Base-by-base conservation (phyloP, 1,140 invertebrate species). In the Oedothorax gibbosus region DNA sequence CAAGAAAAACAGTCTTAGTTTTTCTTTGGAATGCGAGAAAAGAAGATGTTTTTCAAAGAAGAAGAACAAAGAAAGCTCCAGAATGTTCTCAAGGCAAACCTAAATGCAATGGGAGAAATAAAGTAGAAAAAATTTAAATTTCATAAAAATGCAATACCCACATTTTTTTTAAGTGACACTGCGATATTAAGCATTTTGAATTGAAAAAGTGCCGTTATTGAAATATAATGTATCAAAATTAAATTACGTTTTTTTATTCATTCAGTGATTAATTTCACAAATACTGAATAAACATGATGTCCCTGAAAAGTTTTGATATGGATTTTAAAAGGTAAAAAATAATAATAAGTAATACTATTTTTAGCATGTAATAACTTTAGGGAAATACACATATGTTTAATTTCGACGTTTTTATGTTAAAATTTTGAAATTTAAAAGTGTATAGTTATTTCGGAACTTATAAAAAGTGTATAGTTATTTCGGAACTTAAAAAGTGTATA, bases 1-100 rank as follows among this genome's bases (percentile, higher is more conserved):
- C 72, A 75, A 15, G 15, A 57, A 75, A 75, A 75, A 75, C 72
- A 60, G 56, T 21, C 14, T 49, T 57, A 21, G 56, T 60, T 75
- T n/a, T 49, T 57, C 20, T 14, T 60, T 57, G 35, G 18, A 53
- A 75, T 56, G 20, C 57, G 56, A 0, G 15, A 60, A 20, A 15
- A 21, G 35, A 50, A 50, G 35, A 6, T 14, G 14, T 12, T 15
- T 71, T 35, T 9, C 72, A 10, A 49, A 7, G 7, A 75, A 14
- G 72, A 73, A 73, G 72, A 56, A 9, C 21, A 15, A 35, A 75
- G 49, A 15, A 75, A 60, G 21, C 12, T 56, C n/a, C 14, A 14
- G 21, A 21, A 35, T 60, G 72, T 60, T 60, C 49, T 35, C 54
- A n/a, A 57, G 53, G 15, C 72, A 75, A 75, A 75, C 21, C 20